Conservation (phyloP, 1,140 invertebrate species). For the Drosophila ironensis region DNA sequence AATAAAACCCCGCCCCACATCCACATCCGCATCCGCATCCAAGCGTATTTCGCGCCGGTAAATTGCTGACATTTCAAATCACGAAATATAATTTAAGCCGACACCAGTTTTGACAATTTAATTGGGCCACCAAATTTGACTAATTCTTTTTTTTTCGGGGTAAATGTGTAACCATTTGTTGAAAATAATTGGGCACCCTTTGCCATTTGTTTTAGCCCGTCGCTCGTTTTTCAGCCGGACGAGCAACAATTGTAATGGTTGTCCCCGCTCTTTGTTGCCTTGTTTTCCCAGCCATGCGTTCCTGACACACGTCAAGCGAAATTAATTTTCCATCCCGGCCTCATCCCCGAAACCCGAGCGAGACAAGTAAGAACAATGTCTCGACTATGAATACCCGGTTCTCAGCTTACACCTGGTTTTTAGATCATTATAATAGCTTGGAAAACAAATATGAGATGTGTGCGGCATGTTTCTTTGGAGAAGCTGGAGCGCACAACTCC, state of each 20-base stretch:
- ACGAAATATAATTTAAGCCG: conserved; percentile 55
- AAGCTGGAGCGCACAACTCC: too few relatives aligned
- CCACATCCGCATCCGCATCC: too few relatives aligned
- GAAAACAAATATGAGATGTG: too few relatives aligned
- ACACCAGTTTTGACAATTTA: conserved; percentile 67
- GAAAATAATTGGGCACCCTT: conserved; percentile 66
- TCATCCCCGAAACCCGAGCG: too few relatives aligned
- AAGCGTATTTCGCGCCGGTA: conserved; percentile 11
- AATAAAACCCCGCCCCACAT: conserved; percentile 21
- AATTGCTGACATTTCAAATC: conserved; percentile 51
- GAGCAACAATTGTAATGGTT: conserved; percentile 31
- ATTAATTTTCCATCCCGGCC: conserved; percentile 60
- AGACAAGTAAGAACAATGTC: too few relatives aligned
- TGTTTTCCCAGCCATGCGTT: conserved; percentile 44
- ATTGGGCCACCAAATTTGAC: conserved; percentile 38
- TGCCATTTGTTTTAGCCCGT: conserved; percentile 58
- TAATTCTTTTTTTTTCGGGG: neutral
- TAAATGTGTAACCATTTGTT: conserved; percentile 52
- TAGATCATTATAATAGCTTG: too few relatives aligned
- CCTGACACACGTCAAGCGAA: conserved; percentile 66
- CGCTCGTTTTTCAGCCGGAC: conserved; percentile 48
- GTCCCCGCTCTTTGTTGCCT: conserved; percentile 17
- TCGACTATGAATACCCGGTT: too few relatives aligned
- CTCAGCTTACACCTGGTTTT: too few relatives aligned
- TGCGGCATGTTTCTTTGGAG: too few relatives aligned